Evolutionary conservation across 2,888 invertebrate species (phyloP).

Genomic region (Cinara cedri): DNA sequence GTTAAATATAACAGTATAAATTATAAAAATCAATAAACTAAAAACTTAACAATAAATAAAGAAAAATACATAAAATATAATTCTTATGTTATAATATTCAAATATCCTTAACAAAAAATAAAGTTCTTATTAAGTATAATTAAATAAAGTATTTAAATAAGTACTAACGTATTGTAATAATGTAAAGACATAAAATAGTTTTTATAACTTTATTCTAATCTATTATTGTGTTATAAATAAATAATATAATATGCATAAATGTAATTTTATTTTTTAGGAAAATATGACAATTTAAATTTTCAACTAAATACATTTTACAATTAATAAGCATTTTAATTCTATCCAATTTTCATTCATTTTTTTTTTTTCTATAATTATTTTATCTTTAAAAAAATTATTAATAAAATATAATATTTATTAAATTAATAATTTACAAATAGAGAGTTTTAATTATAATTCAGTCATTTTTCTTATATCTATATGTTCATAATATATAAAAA

Average conservation of each 20-base stretch:
- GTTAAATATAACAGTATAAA: conserved; percentile 15
- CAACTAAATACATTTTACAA: background rate
- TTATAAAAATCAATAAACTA: conserved; percentile 20
- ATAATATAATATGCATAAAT: no score
- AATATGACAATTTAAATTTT: background rate
- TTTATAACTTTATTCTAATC: background rate
- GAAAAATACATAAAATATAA: no score
- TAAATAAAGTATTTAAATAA: background rate
- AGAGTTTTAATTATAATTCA: conserved; percentile 27
- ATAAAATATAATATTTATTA: background rate
- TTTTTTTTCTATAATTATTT: background rate
- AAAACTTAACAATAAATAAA: conserved; percentile 28
- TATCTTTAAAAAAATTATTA: background rate
- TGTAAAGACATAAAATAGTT: background rate
- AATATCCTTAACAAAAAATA: background rate
- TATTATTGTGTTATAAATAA: no score
- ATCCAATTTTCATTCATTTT: background rate
- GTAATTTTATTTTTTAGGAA: no score
- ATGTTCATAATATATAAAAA: conserved; percentile 1
- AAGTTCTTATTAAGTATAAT: background rate
- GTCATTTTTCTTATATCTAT: conserved; percentile 24
- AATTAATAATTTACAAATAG: conserved; percentile 11
- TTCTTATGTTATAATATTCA: background rate
- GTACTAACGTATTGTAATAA: background rate
- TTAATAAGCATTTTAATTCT: background rate